These are phyloP conservation scores for Tenthredo livida DNA, from an alignment of 2,888 invertebrate species.

Conservation along the genomic window DNA sequence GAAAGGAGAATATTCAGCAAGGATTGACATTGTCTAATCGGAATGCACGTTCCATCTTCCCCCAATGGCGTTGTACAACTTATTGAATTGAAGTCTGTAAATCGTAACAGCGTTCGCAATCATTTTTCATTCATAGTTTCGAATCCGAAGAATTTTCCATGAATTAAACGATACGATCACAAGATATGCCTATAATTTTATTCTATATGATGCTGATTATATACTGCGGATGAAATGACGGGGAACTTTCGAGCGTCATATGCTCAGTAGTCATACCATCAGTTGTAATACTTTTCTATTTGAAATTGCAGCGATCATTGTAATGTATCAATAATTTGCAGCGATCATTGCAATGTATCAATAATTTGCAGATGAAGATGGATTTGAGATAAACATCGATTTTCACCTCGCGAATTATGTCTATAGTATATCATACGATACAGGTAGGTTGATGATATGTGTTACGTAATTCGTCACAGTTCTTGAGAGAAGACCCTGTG, in stretches of 20 bases:
- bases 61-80: constrained; percentile 79
- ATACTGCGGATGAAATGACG: not conserved
- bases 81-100: constrained; percentile 46
- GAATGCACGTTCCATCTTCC: constrained; percentile 80
- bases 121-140: not conserved
- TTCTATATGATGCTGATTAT: not conserved
- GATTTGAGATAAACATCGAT: not conserved
- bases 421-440: not conserved
- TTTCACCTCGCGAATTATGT: not conserved
- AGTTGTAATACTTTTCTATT: not conserved
- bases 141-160: not conserved
- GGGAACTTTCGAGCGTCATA: not conserved
- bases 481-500: not conserved
- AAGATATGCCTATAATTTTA: not conserved
- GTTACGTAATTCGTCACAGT: constrained; percentile 32
- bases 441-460: not conserved
- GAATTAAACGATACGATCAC: not conserved
- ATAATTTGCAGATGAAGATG: not conserved
- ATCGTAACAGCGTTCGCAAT: not conserved
- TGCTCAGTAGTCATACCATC: not conserved
- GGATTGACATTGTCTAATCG: constrained; percentile 79
- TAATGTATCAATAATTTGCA: not conserved
- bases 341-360: not conserved
- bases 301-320: not conserved
- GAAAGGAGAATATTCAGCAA: constrained; percentile 79